phyloP scores from a whole-genome alignment of 1,140 invertebrate species.

The Drosophila malerkotliana region DNA sequence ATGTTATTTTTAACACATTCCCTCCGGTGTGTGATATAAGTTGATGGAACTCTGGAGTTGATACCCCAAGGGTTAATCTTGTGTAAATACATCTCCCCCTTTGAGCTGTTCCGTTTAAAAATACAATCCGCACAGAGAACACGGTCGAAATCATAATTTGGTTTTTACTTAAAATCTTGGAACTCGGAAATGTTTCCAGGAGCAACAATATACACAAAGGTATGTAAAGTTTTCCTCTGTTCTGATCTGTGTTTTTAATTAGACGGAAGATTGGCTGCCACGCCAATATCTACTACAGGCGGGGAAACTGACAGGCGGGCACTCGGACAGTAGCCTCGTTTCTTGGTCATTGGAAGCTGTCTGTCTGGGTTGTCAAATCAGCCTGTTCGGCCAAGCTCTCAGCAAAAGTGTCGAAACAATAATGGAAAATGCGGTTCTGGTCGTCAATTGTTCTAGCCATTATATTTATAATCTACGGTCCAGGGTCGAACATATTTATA shows the following conservation, averaged over 20 bases:
- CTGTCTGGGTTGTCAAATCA: background rate
- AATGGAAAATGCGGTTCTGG: background rate
- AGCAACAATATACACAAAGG: background rate
- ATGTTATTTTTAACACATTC: conserved; percentile 41
- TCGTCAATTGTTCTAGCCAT: background rate
- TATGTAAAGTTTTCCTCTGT: too few species aligned
- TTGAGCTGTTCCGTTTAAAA: conserved; percentile 14
- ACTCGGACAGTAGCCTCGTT: background rate
- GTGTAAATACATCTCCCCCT: conserved; percentile 30
- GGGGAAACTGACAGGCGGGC: too few species aligned
- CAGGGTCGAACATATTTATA: background rate
- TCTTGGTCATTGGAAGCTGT: background rate
- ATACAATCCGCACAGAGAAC: background rate
- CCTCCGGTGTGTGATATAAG: background rate
- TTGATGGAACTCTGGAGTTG: conserved; percentile 23
- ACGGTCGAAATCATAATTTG: conserved; percentile 17
- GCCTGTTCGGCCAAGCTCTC: background rate
- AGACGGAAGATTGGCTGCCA: conserved; percentile 1
- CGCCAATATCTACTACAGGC: background rate
- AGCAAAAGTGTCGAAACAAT: conserved; percentile 1
- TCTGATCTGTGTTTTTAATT: background rate
- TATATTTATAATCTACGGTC: background rate
- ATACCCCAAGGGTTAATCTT: conserved; percentile 27
- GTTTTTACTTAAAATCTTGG: background rate
- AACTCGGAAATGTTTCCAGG: conserved; percentile 2